A percentile compares a stretch with the other conserved stretches of the same genome.
phyloP scores from a whole-genome alignment of 2,888 invertebrate genomes.

The Nymphalis polychloros region DNA sequence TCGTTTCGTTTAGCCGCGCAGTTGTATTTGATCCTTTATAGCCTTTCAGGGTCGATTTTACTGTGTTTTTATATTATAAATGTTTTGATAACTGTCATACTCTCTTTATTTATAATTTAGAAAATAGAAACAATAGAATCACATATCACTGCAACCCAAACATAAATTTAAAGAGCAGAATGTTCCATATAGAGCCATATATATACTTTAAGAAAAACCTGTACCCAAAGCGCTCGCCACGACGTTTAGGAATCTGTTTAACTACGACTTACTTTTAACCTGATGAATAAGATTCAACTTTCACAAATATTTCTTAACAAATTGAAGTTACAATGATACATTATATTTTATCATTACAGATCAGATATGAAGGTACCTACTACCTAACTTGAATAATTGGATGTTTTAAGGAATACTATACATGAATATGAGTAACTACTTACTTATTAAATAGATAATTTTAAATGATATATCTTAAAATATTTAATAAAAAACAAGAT shows the following conservation, averaged over 20 bases:
- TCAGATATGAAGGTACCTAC: no score
- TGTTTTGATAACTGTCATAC: no score
- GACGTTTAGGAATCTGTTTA: neutral
- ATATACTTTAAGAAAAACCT: neutral
- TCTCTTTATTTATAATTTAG: no score
- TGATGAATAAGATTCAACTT: constrained; percentile 6
- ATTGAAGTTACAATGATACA: no score
- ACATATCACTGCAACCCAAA: no score
- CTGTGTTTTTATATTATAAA: neutral
- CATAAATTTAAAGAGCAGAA: neutral
- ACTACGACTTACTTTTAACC: neutral
- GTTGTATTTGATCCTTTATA: neutral
- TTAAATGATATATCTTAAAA: neutral
- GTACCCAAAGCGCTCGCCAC: neutral
- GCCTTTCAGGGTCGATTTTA: neutral
- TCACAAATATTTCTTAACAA: neutral
- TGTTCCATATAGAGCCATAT: neutral
- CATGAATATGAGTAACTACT: neutral
- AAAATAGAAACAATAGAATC: no score
- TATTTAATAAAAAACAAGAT: neutral
- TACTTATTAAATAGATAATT: neutral
- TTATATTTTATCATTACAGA: no score
- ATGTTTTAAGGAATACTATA: no score
- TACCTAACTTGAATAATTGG: no score
- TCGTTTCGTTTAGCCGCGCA: neutral